Conservation (phyloP, 92 coral and sea anemone genomes). For the Epizoanthus illoricatus region DNA sequence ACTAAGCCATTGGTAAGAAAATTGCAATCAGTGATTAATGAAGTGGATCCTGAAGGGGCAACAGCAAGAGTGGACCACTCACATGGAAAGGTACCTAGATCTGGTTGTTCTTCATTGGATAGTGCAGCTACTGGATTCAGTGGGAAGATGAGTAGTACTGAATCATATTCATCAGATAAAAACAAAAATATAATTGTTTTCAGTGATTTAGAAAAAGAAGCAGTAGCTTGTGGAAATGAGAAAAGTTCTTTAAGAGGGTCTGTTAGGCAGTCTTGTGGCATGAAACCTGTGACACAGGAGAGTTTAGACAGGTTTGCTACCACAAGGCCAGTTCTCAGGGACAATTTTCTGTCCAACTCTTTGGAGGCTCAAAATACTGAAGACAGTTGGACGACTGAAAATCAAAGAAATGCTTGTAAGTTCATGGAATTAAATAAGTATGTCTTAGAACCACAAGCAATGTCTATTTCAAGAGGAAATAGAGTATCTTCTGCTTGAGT, state of each 20-base stretch:
- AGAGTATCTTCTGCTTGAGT: slow-evolving; percentile 22
- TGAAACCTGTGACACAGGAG: no score
- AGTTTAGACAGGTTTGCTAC: neutral
- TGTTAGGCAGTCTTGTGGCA: neutral
- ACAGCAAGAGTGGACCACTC: neutral
- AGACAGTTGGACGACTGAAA: neutral
- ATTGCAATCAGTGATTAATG: slow-evolving; percentile 53
- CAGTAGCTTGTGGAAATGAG: neutral
- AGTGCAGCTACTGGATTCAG: neutral
- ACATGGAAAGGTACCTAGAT: neutral
- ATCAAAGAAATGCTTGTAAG: slow-evolving; percentile 1
- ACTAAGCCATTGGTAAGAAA: slow-evolving; percentile 62
- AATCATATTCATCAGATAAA: neutral
- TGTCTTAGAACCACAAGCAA: slow-evolving; percentile 10
- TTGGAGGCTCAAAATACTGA: neutral
- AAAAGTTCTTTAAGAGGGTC: slow-evolving; percentile 12
- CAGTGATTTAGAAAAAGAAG: slow-evolving; percentile 31
- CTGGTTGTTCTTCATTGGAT: slow-evolving; percentile 7
- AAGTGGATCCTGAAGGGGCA: slow-evolving; percentile 49
- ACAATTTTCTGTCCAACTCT: neutral
- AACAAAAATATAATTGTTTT: neutral
- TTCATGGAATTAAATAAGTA: neutral
- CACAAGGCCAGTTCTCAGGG: neutral
- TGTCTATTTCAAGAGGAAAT: slow-evolving; percentile 30
- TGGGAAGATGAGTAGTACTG: slow-evolving; percentile 1